A percentile compares a stretch with the other conserved stretches of the same genome.
phyloP scores from a whole-genome alignment of 1,140 invertebrate species.

The Mactra quadrangularis region DNA sequence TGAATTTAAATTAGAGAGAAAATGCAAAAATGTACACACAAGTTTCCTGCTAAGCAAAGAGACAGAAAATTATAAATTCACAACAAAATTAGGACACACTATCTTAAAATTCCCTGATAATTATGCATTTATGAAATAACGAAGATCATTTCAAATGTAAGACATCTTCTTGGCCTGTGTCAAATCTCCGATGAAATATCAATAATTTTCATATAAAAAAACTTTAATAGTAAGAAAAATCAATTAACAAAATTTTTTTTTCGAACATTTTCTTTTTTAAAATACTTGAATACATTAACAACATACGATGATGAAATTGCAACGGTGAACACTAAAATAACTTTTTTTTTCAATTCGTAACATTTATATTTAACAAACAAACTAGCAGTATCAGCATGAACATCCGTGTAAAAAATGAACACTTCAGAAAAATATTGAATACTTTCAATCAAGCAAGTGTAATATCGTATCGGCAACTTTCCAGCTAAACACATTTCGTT shows the following conservation, averaged over 20 bases:
- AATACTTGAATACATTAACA: background rate
- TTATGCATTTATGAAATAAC: background rate
- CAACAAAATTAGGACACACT: slow-evolving; percentile 4
- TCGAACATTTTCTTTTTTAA: background rate
- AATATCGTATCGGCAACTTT: background rate
- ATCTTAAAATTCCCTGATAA: slow-evolving; percentile 18
- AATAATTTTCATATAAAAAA: background rate
- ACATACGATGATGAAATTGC: background rate
- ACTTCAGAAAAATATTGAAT: too few species aligned
- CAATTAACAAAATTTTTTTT: background rate
- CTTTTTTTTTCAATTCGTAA: too few species aligned
- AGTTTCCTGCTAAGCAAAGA: background rate
- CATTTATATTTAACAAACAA: too few species aligned
- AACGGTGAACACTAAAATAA: background rate
- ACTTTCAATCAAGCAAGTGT: background rate
- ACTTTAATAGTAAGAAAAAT: background rate
- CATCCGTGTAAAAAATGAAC: too few species aligned
- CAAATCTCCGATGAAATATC: background rate
- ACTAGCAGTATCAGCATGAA: too few species aligned
- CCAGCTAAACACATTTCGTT: background rate
- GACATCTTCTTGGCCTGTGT: slow-evolving; percentile 34
- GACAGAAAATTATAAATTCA: background rate
- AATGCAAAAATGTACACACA: background rate
- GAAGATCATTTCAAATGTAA: slow-evolving; percentile 1
- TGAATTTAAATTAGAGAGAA: slow-evolving; percentile 2